These are phyloP conservation scores for Meloidogyne chitwoodi DNA, from an alignment of 1,140 invertebrate genomes.

Conservation along the genomic window DNA sequence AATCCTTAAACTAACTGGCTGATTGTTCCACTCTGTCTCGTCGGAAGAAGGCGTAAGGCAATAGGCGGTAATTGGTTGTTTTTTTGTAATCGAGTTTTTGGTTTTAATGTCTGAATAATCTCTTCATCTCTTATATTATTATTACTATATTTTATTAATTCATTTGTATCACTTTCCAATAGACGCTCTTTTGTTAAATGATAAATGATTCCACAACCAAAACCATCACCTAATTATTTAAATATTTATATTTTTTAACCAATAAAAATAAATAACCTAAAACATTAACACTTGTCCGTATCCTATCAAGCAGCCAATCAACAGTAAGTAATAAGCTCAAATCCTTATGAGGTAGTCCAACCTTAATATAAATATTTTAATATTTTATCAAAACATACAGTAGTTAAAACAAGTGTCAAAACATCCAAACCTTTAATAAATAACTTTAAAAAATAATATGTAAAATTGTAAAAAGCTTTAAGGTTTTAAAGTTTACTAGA, in stretches of 20 bases:
- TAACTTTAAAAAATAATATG: neutral
- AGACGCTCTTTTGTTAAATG: conserved; percentile 55
- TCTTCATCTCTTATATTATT: conserved; percentile 14
- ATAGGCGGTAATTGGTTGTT: neutral
- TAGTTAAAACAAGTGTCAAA: conserved; percentile 92
- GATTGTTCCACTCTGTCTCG: neutral
- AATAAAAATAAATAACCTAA: conserved; percentile 61
- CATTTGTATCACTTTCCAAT: conserved; percentile 60
- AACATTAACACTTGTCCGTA: conserved; percentile 92
- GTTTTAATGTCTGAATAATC: neutral
- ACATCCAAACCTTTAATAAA: conserved; percentile 70
- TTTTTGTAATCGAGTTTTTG: conserved; percentile 6
- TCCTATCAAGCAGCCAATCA: conserved; percentile 72
- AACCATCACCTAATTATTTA: conserved; percentile 72
- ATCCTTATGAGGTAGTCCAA: conserved; percentile 84
- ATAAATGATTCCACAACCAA: conserved; percentile 86
- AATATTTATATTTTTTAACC: neutral
- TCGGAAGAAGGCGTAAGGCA: neutral
- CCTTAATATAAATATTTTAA: neutral
- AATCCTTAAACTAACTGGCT: neutral
- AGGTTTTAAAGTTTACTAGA: too few relatives aligned
- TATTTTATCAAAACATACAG: conserved; percentile 63
- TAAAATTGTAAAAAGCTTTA: too few relatives aligned
- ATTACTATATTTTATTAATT: conserved; percentile 39
- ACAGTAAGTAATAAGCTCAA: conserved; percentile 79